Conservation (phyloP, 2,888 invertebrate genomes). For the Pandemis heparana region DNA sequence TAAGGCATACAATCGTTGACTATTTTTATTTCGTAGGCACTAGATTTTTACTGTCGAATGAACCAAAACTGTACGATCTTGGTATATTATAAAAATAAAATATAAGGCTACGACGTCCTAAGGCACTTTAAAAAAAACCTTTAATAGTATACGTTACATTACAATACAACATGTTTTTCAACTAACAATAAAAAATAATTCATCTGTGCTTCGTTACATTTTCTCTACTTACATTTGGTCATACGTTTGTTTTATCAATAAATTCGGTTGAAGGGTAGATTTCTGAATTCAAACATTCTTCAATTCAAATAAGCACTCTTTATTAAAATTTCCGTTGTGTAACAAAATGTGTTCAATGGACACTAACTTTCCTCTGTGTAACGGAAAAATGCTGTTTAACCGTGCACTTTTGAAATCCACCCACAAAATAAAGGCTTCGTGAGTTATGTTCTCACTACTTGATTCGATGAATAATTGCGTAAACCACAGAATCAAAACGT, state of each 20-base stretch:
- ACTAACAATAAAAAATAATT: slow-evolving; percentile 9
- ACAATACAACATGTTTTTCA: slow-evolving; percentile 18
- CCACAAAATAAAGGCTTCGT: neutral
- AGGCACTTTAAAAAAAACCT: slow-evolving; percentile 48
- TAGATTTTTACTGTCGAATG: slow-evolving; percentile 50
- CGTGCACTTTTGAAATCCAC: neutral
- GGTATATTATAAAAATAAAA: slow-evolving; percentile 19
- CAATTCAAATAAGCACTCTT: neutral
- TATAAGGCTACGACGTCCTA: slow-evolving; percentile 45
- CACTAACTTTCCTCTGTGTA: too few relatives aligned
- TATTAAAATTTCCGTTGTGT: neutral
- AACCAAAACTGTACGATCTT: slow-evolving; percentile 27
- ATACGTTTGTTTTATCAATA: neutral
- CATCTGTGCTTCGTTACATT: neutral
- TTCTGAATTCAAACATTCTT: neutral
- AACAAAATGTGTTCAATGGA: neutral
- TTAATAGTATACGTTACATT: slow-evolving; percentile 4
- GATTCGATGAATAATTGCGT: too few relatives aligned
- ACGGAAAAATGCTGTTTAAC: too few relatives aligned
- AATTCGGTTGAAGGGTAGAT: neutral
- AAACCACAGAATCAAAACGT: too few relatives aligned
- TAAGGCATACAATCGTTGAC: slow-evolving; percentile 59
- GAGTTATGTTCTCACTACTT: too few relatives aligned
- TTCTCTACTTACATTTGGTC: neutral
- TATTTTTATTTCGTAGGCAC: slow-evolving; percentile 55